Percentiles rank a stretch among this genome's conserved stretches.
phyloP scores from a whole-genome alignment of 2,888 invertebrate genomes.

The Polylopha cassiicola region DNA sequence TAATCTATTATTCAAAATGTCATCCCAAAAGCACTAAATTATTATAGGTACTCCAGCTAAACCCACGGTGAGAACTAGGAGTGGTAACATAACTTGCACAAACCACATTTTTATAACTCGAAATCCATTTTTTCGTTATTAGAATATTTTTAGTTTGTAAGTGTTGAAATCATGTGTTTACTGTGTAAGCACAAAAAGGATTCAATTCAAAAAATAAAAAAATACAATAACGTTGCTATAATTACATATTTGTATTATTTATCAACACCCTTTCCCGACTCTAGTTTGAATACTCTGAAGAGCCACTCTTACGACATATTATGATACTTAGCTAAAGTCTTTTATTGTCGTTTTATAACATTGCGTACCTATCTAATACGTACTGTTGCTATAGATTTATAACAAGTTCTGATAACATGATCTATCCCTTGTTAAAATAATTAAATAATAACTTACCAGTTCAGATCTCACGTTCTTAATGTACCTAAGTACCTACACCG shows the following conservation, averaged over 20 bases:
- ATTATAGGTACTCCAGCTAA: conserved; percentile 56
- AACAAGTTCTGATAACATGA: too few species aligned
- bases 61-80: conserved; percentile 52
- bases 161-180: conserved; percentile 83
- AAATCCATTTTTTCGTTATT: conserved; percentile 72
- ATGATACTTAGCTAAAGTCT: too few species aligned
- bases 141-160: conserved; percentile 82
- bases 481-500: too few species aligned
- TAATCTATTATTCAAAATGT: conserved; percentile 54
- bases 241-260: conserved; percentile 64
- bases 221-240: conserved; percentile 85
- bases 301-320: too few species aligned
- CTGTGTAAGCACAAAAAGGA: conserved; percentile 83
- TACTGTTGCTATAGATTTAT: too few species aligned
- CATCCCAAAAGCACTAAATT: conserved; percentile 36
- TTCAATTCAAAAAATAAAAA: conserved; percentile 80
- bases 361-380: too few species aligned
- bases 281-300: too few species aligned
- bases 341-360: too few species aligned
- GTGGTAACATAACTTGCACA: conserved; percentile 67
- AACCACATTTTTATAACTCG: conserved; percentile 64
- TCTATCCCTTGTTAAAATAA: too few species aligned
- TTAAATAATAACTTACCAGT: too few species aligned
- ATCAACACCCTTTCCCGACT: conserved; percentile 21
- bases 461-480: too few species aligned